These are phyloP conservation scores for Malacoraja senta DNA, from an alignment of 2,797 vertebrate genomes.

Conservation along the genomic window DNA sequence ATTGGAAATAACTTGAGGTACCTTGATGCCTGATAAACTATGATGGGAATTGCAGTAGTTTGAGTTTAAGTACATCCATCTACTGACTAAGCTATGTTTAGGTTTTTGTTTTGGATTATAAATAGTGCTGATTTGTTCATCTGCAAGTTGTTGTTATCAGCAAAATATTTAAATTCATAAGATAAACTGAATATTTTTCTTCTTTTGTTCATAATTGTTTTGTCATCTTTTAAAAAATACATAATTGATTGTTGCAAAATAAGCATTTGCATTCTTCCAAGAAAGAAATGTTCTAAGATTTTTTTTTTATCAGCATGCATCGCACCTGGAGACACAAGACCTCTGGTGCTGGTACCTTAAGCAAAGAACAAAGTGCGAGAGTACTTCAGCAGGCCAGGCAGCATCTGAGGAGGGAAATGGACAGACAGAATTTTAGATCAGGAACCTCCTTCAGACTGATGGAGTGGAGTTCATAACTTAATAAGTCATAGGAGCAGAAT, in stretches of 20 bases:
- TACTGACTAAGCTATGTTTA: slow-evolving; percentile 23
- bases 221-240: background rate
- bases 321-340: background rate
- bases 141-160: background rate
- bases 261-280: background rate
- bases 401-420: no score
- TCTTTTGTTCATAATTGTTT: background rate
- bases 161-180: slow-evolving; percentile 17
- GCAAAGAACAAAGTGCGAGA: no score
- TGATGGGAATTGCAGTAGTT: slow-evolving; percentile 11
- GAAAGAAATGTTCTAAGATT: background rate
- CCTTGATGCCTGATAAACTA: background rate
- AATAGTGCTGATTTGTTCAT: background rate
- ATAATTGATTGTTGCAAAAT: background rate
- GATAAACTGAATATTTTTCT: background rate
- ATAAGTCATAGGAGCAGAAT: no score
- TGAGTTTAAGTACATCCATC: background rate
- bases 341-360: no score
- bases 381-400: no score
- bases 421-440: no score
- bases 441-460: no score
- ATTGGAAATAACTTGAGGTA: background rate
- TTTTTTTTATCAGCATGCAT: background rate
- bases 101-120: background rate
- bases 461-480: no score